These are phyloP conservation scores for Paralichthys olivaceus DNA, from an alignment of 2,113 vertebrate genomes.

Conservation along the genomic window DNA sequence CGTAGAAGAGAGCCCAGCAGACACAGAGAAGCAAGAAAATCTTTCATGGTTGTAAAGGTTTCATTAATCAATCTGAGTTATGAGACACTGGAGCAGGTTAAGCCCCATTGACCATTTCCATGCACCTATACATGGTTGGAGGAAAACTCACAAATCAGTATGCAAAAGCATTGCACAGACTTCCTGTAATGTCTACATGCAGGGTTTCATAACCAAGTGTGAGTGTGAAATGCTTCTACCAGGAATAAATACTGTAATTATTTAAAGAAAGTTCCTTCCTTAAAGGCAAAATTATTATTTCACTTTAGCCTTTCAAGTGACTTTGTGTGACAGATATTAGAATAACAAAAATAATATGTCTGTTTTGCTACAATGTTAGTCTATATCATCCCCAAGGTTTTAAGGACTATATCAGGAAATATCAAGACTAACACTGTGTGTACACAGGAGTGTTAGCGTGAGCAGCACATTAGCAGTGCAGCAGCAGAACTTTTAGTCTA, in stretches of 20 bases:
- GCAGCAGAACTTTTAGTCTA: no score
- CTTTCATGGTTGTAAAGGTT: conserved; percentile 36
- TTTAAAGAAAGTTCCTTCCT: no score
- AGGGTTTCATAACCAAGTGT: not conserved
- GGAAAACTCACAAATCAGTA: conserved; percentile 58
- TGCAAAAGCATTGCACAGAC: conserved; percentile 47
- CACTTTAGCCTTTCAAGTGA: no score
- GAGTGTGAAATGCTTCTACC: not conserved
- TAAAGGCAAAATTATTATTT: no score
- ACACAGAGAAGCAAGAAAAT: conserved; percentile 20
- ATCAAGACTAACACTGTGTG: no score
- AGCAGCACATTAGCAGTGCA: no score
- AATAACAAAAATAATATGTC: no score
- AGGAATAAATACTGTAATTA: no score
- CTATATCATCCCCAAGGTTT: not conserved
- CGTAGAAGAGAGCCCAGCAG: conserved; percentile 14
- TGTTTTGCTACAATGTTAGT: not conserved
- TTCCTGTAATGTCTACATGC: not conserved
- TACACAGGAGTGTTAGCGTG: no score
- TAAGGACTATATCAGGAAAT: not conserved
- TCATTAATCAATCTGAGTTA: not conserved
- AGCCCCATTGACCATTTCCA: conserved; percentile 41
- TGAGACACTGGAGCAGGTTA: conserved; percentile 3
- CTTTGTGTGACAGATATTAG: no score
- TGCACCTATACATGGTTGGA: conserved; percentile 12